Percentiles rank a stretch among this genome's conserved stretches.
Evolutionary conservation across 2,797 vertebrate genomes (phyloP).

Genomic region (Myotis daubentonii): DNA sequence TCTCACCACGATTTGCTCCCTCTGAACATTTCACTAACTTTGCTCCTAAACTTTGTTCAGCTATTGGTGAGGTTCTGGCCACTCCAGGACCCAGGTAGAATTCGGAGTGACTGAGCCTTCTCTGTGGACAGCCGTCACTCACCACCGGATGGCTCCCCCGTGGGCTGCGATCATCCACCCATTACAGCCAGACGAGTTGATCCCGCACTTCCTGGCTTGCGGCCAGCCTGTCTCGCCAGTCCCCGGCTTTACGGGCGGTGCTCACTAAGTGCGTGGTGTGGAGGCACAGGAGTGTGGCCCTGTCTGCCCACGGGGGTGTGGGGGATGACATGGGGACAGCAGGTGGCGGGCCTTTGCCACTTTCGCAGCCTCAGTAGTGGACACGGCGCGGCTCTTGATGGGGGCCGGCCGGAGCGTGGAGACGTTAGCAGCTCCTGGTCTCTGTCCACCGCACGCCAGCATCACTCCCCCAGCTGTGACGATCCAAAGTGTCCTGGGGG

Average conservation of each 20-base stretch:
- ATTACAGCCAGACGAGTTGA: rapidly evolving
- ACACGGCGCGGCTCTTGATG: rapidly evolving
- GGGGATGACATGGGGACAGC: not conserved
- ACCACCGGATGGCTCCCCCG: not conserved
- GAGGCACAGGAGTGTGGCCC: not conserved
- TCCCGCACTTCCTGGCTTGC: rapidly evolving
- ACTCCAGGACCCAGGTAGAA: not conserved
- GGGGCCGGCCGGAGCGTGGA: rapidly evolving
- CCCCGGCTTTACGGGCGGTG: rapidly evolving
- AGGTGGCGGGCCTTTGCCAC: rapidly evolving
- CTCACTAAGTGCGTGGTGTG: not conserved
- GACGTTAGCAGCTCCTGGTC: not conserved
- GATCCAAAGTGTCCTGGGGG: not conserved
- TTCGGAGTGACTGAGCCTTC: rapidly evolving
- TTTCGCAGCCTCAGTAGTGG: rapidly evolving
- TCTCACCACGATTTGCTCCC: not conserved
- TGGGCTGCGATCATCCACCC: not conserved
- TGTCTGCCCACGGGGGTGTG: not conserved
- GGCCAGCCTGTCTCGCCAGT: rapidly evolving
- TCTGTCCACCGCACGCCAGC: not conserved
- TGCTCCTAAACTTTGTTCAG: not conserved
- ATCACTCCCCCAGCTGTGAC: not conserved
- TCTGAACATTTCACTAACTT: not conserved
- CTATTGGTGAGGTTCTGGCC: not conserved
- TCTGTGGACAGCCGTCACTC: not conserved